Conservation (phyloP, 2,113 vertebrate species). For the Pelecanus crispus region DNA sequence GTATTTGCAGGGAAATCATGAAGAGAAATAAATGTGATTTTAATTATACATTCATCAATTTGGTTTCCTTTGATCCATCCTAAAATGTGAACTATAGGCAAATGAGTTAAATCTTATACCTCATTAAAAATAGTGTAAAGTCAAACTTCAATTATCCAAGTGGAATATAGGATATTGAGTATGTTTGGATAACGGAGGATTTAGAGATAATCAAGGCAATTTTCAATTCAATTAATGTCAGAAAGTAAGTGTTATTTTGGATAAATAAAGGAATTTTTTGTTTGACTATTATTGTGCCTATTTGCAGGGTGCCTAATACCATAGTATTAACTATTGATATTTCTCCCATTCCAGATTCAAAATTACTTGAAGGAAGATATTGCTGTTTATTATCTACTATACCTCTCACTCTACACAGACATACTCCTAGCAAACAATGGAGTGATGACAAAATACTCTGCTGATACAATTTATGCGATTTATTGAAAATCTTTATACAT, state of each 20-base stretch:
- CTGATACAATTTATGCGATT: neutral
- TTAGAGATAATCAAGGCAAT: slow-evolving; percentile 14
- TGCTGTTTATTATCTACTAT: neutral
- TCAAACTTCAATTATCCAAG: slow-evolving; percentile 31
- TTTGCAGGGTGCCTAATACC: neutral
- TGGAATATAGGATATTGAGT: neutral
- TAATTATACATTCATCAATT: slow-evolving; percentile 45
- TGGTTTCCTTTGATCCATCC: slow-evolving; percentile 39
- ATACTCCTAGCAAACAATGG: neutral
- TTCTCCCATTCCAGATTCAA: neutral
- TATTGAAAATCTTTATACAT: neutral
- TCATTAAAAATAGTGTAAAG: slow-evolving; percentile 36
- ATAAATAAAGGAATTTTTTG: neutral
- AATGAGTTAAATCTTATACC: slow-evolving; percentile 33
- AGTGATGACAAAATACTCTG: neutral
- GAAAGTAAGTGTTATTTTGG: neutral
- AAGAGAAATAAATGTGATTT: slow-evolving; percentile 33
- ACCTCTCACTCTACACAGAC: neutral
- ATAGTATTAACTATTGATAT: neutral
- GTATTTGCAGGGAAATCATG: slow-evolving; percentile 6
- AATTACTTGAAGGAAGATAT: neutral
- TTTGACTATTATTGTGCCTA: neutral
- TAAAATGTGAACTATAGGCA: neutral
- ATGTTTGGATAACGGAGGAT: neutral
- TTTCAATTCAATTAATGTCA: slow-evolving; percentile 4